Evolutionary conservation across 1,140 invertebrate species (phyloP).

Genomic region (Drosophila willistoni): DNA sequence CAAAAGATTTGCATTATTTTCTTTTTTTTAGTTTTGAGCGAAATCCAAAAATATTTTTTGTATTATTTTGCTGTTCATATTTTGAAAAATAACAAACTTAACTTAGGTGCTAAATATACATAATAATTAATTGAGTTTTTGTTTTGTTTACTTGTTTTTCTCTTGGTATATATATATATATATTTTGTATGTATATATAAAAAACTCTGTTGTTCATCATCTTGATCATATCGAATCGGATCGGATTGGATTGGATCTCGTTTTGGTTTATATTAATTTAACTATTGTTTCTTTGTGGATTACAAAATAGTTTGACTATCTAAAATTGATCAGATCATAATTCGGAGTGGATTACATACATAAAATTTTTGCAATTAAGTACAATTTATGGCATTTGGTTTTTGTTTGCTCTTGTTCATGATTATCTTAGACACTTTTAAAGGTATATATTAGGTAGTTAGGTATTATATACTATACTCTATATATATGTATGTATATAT

Average conservation of each 20-base stretch:
- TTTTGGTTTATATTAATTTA: slow-evolving; percentile 23
- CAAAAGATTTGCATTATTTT: slow-evolving; percentile 1
- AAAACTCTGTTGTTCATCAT: slow-evolving; percentile 45
- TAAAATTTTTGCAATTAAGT: slow-evolving; percentile 43
- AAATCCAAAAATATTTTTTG: slow-evolving; percentile 75
- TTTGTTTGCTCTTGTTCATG: slow-evolving; percentile 28
- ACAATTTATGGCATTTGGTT: slow-evolving; percentile 39
- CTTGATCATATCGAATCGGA: neutral
- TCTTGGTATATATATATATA: slow-evolving; percentile 17
- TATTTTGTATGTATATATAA: slow-evolving; percentile 50
- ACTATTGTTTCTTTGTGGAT: slow-evolving; percentile 16
- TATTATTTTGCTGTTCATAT: slow-evolving; percentile 67
- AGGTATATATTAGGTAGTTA: slow-evolving; percentile 11
- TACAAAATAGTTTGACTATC: slow-evolving; percentile 80
- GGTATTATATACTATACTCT: slow-evolving; percentile 15
- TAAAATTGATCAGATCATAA: slow-evolving; percentile 57
- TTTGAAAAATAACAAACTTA: slow-evolving; percentile 79
- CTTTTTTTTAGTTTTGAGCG: slow-evolving; percentile 52
- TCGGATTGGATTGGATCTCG: neutral
- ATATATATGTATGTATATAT: slow-evolving; percentile 14
- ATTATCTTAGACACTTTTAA: slow-evolving; percentile 50
- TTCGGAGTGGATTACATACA: slow-evolving; percentile 53
- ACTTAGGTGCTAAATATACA: slow-evolving; percentile 71
- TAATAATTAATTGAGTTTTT: slow-evolving; percentile 44
- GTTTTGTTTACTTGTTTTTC: neutral